phyloP scores from a whole-genome alignment of 2,888 invertebrate species.

The Drosophila kuntzei region DNA sequence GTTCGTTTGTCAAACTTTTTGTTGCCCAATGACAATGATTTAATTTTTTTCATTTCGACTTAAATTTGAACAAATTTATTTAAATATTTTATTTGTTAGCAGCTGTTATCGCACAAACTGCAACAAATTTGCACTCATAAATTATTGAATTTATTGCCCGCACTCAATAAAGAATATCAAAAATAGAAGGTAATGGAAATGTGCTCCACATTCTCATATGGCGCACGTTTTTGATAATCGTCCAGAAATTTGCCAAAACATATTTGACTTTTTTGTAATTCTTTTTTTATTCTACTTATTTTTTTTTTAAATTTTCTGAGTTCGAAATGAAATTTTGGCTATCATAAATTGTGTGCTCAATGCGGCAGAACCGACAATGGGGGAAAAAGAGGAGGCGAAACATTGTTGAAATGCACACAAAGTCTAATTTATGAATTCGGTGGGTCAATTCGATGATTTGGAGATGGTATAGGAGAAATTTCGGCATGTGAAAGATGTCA shows the following conservation, averaged over 20 bases:
- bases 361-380: slow-evolving; percentile 67
- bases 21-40: slow-evolving; percentile 43
- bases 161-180: slow-evolving; percentile 30
- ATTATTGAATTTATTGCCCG: slow-evolving; percentile 73
- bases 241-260: slow-evolving; percentile 77
- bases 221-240: slow-evolving; percentile 68
- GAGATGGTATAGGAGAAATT: slow-evolving; percentile 1
- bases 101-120: slow-evolving; percentile 69
- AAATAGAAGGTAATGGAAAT: slow-evolving; percentile 27
- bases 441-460: slow-evolving; percentile 8
- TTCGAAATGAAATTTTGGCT: slow-evolving; percentile 59
- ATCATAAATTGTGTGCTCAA: slow-evolving; percentile 74
- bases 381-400: neutral
- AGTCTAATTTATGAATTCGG: slow-evolving; percentile 65
- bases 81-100: slow-evolving; percentile 73
- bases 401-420: slow-evolving; percentile 46
- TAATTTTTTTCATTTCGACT: slow-evolving; percentile 29
- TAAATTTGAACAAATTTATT: slow-evolving; percentile 56
- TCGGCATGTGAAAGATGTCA: slow-evolving; percentile 20
- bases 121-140: slow-evolving; percentile 59
- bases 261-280: slow-evolving; percentile 57
- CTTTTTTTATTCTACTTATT: slow-evolving; percentile 2
- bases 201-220: slow-evolving; percentile 51
- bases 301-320: slow-evolving; percentile 13
- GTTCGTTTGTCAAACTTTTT: slow-evolving; percentile 59